These are phyloP conservation scores for Bimastos eiseni DNA, from an alignment of 2,888 invertebrate genomes.

Conservation along the genomic window DNA sequence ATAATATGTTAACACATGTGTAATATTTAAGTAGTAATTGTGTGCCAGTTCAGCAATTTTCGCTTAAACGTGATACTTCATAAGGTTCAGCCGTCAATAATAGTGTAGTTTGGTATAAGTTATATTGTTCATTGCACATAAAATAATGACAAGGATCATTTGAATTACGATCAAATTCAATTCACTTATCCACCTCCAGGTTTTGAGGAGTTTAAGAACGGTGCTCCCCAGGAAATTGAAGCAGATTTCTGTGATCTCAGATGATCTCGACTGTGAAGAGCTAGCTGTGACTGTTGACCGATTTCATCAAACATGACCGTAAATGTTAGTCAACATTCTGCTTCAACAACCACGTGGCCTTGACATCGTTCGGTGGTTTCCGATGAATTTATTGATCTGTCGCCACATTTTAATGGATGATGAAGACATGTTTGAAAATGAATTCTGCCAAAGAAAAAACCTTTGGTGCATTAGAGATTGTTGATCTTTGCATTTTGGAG, in stretches of 20 bases:
- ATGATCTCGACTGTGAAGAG: background rate
- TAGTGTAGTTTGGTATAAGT: background rate
- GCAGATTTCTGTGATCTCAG: too few relatives aligned
- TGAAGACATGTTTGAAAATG: background rate
- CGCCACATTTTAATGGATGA: too few relatives aligned
- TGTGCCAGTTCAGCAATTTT: background rate
- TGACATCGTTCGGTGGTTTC: too few relatives aligned
- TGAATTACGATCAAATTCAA: background rate
- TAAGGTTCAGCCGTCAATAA: background rate
- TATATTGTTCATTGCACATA: background rate
- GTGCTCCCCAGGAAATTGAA: too few relatives aligned
- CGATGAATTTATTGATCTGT: too few relatives aligned
- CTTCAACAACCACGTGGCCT: background rate
- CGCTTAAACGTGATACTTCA: background rate
- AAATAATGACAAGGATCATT: background rate
- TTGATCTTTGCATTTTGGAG: too few relatives aligned
- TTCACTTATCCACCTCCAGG: background rate
- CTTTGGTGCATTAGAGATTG: background rate
- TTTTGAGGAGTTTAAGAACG: background rate
- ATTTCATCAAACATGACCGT: background rate
- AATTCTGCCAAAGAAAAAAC: background rate
- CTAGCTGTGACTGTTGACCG: background rate
- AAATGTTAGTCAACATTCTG: background rate
- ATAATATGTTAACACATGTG: background rate
- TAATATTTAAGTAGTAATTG: background rate